Conservation (phyloP, 2,797 vertebrate species). For the Kryptopterus vitreolus region DNA sequence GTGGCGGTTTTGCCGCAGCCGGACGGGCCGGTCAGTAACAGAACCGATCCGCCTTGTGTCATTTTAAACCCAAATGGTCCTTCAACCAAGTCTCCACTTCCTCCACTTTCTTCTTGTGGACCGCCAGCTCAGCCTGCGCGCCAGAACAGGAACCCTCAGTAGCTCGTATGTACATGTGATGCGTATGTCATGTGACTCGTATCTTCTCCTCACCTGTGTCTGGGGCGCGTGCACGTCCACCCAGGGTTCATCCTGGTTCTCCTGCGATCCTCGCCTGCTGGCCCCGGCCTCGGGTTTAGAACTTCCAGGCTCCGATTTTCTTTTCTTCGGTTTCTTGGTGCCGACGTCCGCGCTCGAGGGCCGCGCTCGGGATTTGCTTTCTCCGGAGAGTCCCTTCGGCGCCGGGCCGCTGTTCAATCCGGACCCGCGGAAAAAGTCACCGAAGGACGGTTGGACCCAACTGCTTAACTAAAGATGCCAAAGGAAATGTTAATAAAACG, state of each 20-base stretch:
- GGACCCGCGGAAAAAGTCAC: slow-evolving; percentile 68
- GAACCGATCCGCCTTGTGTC: slow-evolving; percentile 78
- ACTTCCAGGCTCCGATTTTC: slow-evolving; percentile 62
- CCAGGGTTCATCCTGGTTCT: slow-evolving; percentile 80
- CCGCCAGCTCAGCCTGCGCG: slow-evolving; percentile 84
- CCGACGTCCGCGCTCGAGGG: slow-evolving; percentile 56
- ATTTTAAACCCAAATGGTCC: slow-evolving; percentile 64
- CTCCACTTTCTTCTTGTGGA: slow-evolving; percentile 95
- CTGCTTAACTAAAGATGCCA: slow-evolving; percentile 69
- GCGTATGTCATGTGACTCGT: neutral
- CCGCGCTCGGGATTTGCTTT: slow-evolving; percentile 58
- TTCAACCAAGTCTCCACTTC: slow-evolving; percentile 92
- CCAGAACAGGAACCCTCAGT: neutral
- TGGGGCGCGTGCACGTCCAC: slow-evolving; percentile 84
- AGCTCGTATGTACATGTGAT: neutral
- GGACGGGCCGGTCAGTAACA: slow-evolving; percentile 88
- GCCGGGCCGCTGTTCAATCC: slow-evolving; percentile 37
- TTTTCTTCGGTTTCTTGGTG: slow-evolving; percentile 64
- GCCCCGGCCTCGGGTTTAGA: slow-evolving; percentile 38
- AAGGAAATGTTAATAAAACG: no score
- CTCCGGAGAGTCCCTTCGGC: slow-evolving; percentile 49
- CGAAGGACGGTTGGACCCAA: slow-evolving; percentile 84
- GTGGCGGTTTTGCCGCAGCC: slow-evolving; percentile 93
- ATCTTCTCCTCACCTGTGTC: slow-evolving; percentile 74
- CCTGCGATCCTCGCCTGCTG: slow-evolving; percentile 47